Evolutionary conservation across 2,888 invertebrate species (phyloP).

Genomic region (Ischnus inquisitorius): DNA sequence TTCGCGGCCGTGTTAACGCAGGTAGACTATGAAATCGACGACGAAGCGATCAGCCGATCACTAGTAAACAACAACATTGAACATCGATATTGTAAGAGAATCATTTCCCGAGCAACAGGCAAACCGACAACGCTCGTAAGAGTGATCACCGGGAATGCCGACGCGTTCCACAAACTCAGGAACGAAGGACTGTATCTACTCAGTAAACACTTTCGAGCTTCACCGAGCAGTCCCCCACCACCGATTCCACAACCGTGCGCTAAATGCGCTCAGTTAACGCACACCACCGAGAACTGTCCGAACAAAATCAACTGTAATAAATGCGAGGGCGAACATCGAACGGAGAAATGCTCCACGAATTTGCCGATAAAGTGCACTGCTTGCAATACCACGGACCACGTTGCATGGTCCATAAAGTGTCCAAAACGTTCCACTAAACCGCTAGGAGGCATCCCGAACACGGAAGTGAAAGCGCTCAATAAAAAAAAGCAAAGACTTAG

Average conservation of each 20-base stretch:
- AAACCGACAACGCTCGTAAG: slow-evolving; percentile 46
- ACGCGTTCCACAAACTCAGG: slow-evolving; percentile 44
- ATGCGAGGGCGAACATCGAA: slow-evolving; percentile 35
- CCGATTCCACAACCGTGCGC: slow-evolving; percentile 24
- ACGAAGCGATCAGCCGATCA: slow-evolving; percentile 20
- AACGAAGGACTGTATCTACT: slow-evolving; percentile 42
- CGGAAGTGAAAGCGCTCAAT: slow-evolving; percentile 29
- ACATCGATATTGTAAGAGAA: slow-evolving; percentile 50
- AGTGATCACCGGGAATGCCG: slow-evolving; percentile 27
- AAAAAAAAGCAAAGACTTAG: slow-evolving; percentile 10
- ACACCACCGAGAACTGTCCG: slow-evolving; percentile 17
- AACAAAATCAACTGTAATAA: slow-evolving; percentile 23
- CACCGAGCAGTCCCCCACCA: slow-evolving; percentile 34
- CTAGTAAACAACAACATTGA: slow-evolving; percentile 32
- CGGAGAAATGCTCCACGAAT: slow-evolving; percentile 28
- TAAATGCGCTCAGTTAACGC: slow-evolving; percentile 12
- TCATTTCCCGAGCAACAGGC: slow-evolving; percentile 40
- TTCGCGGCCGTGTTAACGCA: slow-evolving; percentile 29
- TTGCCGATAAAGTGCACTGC: slow-evolving; percentile 19
- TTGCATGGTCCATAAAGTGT: slow-evolving; percentile 34
- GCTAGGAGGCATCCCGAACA: slow-evolving; percentile 25
- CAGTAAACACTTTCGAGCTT: slow-evolving; percentile 36
- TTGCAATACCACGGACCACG: slow-evolving; percentile 34
- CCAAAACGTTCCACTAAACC: slow-evolving; percentile 16
- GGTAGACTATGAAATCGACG: slow-evolving; percentile 44